Conservation (phyloP, 2,888 invertebrate genomes). For the Drosophila flavopinicola region DNA sequence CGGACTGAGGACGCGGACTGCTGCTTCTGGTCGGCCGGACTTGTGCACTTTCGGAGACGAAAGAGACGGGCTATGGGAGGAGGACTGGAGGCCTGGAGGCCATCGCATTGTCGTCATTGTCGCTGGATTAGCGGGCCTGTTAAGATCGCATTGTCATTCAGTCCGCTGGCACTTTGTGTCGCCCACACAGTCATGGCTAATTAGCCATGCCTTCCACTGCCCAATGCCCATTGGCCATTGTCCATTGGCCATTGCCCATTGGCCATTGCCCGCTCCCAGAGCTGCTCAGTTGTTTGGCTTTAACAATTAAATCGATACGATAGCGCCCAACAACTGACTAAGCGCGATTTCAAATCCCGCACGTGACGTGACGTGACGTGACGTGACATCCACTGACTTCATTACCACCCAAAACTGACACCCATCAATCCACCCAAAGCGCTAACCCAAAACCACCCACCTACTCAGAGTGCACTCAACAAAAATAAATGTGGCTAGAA, state of each 20-base stretch:
- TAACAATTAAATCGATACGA: conserved; percentile 68
- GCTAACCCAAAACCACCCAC: not conserved
- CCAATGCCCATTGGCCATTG: not conserved
- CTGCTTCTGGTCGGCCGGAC: not conserved
- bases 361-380: conserved; percentile 58
- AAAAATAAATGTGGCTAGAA: too few relatives aligned
- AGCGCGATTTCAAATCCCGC: conserved; percentile 29
- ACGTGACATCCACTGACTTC: conserved; percentile 47
- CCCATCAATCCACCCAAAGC: not conserved
- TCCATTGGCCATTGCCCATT: not conserved
- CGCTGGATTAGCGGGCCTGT: conserved; percentile 64
- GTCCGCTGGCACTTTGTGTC: conserved; percentile 22
- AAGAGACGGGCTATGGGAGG: not conserved
- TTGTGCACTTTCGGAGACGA: not conserved
- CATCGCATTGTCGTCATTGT: conserved; percentile 58
- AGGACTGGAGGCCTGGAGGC: not conserved
- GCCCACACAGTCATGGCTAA: conserved; percentile 56
- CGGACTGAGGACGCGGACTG: conserved; percentile 16
- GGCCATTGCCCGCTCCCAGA: not conserved
- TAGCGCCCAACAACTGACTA: conserved; percentile 29
- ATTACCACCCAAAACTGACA: conserved; percentile 29
- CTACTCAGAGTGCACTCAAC: not conserved
- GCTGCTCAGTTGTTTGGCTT: conserved; percentile 59
- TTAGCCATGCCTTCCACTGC: conserved; percentile 57
- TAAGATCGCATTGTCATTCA: conserved; percentile 49